Evolutionary conservation across 1,140 invertebrate genomes (phyloP), one percentile per base, ranked within the genome.

Genomic region (Hylaeus volcanicus): DNA sequence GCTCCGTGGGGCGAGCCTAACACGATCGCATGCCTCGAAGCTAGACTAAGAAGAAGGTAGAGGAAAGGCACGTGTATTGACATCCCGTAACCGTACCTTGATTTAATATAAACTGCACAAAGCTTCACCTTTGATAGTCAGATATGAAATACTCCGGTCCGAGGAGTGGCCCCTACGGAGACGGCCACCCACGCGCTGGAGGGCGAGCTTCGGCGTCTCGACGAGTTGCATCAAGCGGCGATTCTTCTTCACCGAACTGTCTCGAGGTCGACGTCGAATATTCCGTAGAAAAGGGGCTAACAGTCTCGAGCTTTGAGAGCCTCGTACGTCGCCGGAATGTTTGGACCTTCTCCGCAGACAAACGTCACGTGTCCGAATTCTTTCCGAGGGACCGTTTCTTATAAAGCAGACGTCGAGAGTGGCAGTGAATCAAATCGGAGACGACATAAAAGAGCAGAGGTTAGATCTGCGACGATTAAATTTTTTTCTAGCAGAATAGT

Each of bases 51-150:
- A 26, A 37, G 11, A n/a, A 15, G 39, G 56, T 43, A 69, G 55
- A 60, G 26, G 15, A 41, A 68, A 75, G 79, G 84, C 79, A 86
- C 71, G 80, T 86, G 88, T 90, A 89, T 89, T 88, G 88, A 90
- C 87, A 87, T 89, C 84, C 83, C 79, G 87, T 88, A 86, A 83
- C 73, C 87, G 69, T 88, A 74, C 77, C 61, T 70, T 89, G 89
- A 92, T 92, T 92, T 90, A 90, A 92, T 92, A 91, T 92, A 89
- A 91, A 88, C 83, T 86, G 81, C 82, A 91, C 86, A 90, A 92
- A 91, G 88, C 82, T 79, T 65, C 83, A 90, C 86, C 89, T 92
- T 91, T 91, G 88, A 92, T 87, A 89, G 83, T 83, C 87, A 90
- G 91, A 92, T 88, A 87, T 88, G 88, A 91, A 92, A 91, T 90